These are phyloP conservation scores for Imbricaverruca yamaguchii DNA, from an alignment of 2,888 invertebrate genomes.

Conservation along the genomic window DNA sequence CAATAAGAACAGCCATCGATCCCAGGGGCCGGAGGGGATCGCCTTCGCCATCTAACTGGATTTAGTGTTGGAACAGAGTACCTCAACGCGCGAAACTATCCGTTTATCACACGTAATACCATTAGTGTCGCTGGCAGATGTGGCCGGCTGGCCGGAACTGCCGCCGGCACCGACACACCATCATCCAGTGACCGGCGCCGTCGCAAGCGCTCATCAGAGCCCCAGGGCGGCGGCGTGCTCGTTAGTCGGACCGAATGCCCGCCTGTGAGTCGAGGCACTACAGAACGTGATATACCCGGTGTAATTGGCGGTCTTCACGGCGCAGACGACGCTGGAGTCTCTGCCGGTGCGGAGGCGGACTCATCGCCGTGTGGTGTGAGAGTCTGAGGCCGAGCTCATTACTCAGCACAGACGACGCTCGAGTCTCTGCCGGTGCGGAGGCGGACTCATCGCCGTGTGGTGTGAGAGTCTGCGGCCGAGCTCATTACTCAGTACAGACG, in stretches of 20 bases:
- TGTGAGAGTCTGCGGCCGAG: neutral
- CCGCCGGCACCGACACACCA: neutral
- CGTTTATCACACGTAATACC: conserved; percentile 1
- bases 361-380: too few species aligned
- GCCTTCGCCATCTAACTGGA: neutral
- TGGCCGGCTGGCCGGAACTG: neutral
- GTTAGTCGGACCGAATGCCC: too few species aligned
- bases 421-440: too few species aligned
- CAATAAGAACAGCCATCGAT: neutral
- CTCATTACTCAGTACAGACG: neutral
- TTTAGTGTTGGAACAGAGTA: neutral
- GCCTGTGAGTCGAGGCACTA: too few species aligned
- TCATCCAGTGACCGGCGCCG: neutral
- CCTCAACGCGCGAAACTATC: conserved; percentile 18
- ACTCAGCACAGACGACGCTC: neutral
- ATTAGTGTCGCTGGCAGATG: neutral
- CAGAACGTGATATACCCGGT: too few species aligned
- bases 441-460: too few species aligned
- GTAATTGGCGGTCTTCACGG: too few species aligned
- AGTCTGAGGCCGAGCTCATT: neutral
- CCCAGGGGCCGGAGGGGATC: neutral
- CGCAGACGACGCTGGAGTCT: too few species aligned
- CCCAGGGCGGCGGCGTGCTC: too few species aligned
- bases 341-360: too few species aligned
- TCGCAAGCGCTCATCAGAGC: neutral